Conservation (phyloP, 2,113 vertebrate genomes). For the Ictidomys tridecemlineatus region DNA sequence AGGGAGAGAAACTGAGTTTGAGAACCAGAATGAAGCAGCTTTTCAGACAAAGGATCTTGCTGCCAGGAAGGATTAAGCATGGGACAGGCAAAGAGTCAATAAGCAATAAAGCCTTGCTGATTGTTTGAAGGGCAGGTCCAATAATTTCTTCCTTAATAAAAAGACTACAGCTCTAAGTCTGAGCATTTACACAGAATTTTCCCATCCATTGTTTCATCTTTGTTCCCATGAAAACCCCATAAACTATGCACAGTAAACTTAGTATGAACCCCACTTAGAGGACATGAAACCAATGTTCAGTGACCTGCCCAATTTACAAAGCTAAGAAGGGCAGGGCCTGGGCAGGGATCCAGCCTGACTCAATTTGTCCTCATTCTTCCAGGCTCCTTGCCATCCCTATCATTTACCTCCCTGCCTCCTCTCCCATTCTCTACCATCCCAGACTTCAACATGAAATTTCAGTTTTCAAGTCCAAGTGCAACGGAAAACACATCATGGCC, state of each 20-base stretch:
- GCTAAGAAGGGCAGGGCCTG: background rate
- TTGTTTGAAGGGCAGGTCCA: background rate
- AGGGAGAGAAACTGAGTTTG: background rate
- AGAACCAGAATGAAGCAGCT: background rate
- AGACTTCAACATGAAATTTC: background rate
- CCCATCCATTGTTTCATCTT: background rate
- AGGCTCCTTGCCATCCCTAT: background rate
- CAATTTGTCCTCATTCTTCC: background rate
- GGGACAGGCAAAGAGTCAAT: background rate
- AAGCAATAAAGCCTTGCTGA: background rate
- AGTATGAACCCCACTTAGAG: background rate
- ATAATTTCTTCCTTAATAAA: background rate
- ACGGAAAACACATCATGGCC: background rate
- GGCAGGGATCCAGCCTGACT: background rate
- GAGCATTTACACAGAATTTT: background rate
- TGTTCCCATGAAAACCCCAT: background rate
- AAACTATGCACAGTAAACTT: background rate
- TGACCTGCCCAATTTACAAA: background rate
- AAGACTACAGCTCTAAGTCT: background rate
- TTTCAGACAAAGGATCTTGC: background rate
- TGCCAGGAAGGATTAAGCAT: background rate
- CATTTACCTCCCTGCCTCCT: background rate
- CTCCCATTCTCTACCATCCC: background rate
- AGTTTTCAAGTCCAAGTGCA: background rate
- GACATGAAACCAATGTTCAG: background rate